Percentiles rank a stretch among this genome's conserved stretches.
Conservation (phyloP, 2,888 invertebrate species). For the Diarsia rubi region DNA sequence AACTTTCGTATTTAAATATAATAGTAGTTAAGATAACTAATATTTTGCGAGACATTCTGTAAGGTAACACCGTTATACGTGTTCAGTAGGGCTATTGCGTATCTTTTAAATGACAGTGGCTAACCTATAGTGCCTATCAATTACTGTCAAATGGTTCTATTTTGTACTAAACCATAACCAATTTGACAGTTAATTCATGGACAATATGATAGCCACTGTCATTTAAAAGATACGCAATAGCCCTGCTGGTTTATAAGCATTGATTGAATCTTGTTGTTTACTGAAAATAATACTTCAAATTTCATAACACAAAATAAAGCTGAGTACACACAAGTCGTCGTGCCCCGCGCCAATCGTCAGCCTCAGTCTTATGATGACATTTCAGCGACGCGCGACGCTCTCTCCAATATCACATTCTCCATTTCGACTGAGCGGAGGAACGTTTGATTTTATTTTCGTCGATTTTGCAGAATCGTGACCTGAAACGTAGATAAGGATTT, state of each 20-base stretch:
- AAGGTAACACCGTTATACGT: neutral
- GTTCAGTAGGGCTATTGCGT: too few species aligned
- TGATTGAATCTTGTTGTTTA: constrained; percentile 22
- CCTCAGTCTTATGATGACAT: constrained; percentile 79
- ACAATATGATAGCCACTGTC: too few species aligned
- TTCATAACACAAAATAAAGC: constrained; percentile 31
- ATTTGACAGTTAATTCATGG: too few species aligned
- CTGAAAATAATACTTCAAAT: constrained; percentile 6
- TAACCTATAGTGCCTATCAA: too few species aligned
- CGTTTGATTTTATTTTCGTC: constrained; percentile 87
- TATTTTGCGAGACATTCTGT: neutral
- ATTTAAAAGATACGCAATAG: too few species aligned
- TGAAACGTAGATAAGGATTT: constrained; percentile 82
- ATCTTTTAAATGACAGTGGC: too few species aligned
- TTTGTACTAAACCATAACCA: too few species aligned
- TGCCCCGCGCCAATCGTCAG: constrained; percentile 52
- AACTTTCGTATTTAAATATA: neutral
- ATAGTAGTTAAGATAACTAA: neutral
- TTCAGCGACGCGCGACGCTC: constrained; percentile 71
- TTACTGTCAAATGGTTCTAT: too few species aligned
- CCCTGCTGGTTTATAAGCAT: neutral
- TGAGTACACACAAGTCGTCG: constrained; percentile 10
- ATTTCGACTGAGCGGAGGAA: constrained; percentile 78
- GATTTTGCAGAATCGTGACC: constrained; percentile 86
- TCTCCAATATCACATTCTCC: constrained; percentile 83